Evolutionary conservation across 2,113 vertebrate genomes (phyloP), one percentile per base, ranked within the genome.

Genomic region (Epinephelus moara): DNA sequence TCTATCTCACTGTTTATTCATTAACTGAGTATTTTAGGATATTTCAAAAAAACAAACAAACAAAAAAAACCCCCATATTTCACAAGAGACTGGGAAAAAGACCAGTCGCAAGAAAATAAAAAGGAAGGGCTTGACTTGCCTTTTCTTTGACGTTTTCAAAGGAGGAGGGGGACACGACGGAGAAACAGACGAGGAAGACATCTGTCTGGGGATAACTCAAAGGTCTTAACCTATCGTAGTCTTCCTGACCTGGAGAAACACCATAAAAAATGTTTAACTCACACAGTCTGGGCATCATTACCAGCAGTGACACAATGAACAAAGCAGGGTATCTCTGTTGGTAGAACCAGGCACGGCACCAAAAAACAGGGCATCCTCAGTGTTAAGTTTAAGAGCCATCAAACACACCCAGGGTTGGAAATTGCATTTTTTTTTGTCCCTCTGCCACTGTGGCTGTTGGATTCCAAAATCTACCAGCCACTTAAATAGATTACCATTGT

Each of bases 81-180:
- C 56, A 40, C 18, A 60, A 12, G 1, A 12, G 1, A 64, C 3
- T 18, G n/a, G 42, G 10, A 2, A 21, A 21, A 55, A 18, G 5
- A 52, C 2, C 23, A 33, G 17, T 33, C 10, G 18, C 18, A 11
- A 17, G 37, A 23, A 40, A 15, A 40, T 49, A 25, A 23, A 52
- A 47, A 57, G 2, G 11, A 19, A 13, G 15, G 3, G 9, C 7
- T 17, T 60, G 4, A 85, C 90, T 88, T 83, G 94, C 98, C 97
- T 99, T 99, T 97, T 99, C 98, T 97, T 99, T 99, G 94, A 99
- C 98, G 90, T 99, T 99, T 97, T 99, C 98, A 95, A 99, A 99
- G 64, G 98, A 99, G 91, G 98, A 99, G 63, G 98, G 98, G 64
- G 98, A 99, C 70, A 99, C 98, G 64, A 99, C 98, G 30, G 98